Conservation (phyloP, 2,888 invertebrate genomes). For the Halocaridina rubra region DNA sequence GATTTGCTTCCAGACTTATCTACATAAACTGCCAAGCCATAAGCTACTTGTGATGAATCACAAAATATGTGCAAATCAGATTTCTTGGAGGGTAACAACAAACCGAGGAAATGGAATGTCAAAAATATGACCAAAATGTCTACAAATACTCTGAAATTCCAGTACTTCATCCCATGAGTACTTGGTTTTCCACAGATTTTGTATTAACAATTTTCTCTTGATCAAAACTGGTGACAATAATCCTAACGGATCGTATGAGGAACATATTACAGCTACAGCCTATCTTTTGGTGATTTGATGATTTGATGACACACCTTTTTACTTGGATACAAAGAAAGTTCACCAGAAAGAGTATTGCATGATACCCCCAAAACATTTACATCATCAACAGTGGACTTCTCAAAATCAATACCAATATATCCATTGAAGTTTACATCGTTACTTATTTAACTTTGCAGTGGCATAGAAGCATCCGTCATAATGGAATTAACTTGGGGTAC, state of each 20-base stretch:
- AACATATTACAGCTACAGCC: neutral
- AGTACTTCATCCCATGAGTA: too few relatives aligned
- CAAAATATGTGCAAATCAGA: neutral
- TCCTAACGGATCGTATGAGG: neutral
- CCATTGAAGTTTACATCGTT: too few relatives aligned
- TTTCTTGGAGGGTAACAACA: neutral
- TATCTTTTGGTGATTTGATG: neutral
- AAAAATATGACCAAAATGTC: too few relatives aligned
- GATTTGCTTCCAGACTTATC: neutral
- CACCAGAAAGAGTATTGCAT: too few relatives aligned
- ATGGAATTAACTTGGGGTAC: too few relatives aligned
- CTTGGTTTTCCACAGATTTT: too few relatives aligned
- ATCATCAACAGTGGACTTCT: too few relatives aligned
- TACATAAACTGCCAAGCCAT: neutral
- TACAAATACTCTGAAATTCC: too few relatives aligned
- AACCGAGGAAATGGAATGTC: neutral
- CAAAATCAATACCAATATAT: too few relatives aligned
- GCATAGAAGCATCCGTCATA: too few relatives aligned
- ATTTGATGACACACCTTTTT: neutral
- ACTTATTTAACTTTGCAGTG: too few relatives aligned
- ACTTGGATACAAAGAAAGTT: neutral
- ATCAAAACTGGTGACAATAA: neutral
- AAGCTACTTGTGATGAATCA: neutral
- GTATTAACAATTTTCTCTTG: neutral
- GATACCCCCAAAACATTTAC: too few relatives aligned